Percentiles rank a stretch among this genome's conserved stretches.
Conservation (phyloP, 2,888 invertebrate species). For the Eristalis tenax region DNA sequence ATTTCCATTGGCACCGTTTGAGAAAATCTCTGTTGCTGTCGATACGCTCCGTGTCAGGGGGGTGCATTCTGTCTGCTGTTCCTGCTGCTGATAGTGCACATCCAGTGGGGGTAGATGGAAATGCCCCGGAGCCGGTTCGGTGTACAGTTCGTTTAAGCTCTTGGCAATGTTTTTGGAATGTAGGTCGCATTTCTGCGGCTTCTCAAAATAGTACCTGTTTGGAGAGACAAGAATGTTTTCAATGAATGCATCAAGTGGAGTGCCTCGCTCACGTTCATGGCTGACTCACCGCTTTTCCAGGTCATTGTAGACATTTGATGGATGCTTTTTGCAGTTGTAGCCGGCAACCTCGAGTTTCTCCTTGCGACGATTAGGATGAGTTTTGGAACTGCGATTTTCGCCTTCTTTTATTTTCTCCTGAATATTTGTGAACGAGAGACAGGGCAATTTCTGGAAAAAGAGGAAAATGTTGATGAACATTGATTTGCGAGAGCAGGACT, state of each 20-base stretch:
- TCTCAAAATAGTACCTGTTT: conserved; percentile 79
- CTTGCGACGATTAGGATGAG: conserved; percentile 66
- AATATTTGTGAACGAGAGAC: conserved; percentile 77
- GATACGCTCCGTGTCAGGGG: conserved; percentile 80
- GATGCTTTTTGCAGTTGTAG: conserved; percentile 71
- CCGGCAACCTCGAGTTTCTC: conserved; percentile 74
- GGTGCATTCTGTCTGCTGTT: conserved; percentile 43
- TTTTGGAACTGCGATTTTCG: conserved; percentile 75
- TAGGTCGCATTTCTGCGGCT: conserved; percentile 78
- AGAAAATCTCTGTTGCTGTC: conserved; percentile 80
- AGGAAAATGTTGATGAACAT: not conserved
- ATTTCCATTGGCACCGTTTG: conserved; percentile 72
- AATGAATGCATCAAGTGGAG: not conserved
- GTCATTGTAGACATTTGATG: conserved; percentile 60
- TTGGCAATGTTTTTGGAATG: conserved; percentile 80
- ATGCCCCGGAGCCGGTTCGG: conserved; percentile 75
- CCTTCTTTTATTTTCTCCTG: conserved; percentile 77
- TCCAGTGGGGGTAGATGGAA: conserved; percentile 68
- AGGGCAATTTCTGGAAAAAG: conserved; percentile 78
- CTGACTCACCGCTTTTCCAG: conserved; percentile 69
- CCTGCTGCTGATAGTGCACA: conserved; percentile 71
- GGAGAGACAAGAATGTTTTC: not conserved
- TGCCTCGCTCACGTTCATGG: conserved; percentile 30
- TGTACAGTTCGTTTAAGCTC: conserved; percentile 80
- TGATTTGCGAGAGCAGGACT: not conserved